Conservation (phyloP, 2,888 invertebrate genomes). For the Suillia variegata region DNA sequence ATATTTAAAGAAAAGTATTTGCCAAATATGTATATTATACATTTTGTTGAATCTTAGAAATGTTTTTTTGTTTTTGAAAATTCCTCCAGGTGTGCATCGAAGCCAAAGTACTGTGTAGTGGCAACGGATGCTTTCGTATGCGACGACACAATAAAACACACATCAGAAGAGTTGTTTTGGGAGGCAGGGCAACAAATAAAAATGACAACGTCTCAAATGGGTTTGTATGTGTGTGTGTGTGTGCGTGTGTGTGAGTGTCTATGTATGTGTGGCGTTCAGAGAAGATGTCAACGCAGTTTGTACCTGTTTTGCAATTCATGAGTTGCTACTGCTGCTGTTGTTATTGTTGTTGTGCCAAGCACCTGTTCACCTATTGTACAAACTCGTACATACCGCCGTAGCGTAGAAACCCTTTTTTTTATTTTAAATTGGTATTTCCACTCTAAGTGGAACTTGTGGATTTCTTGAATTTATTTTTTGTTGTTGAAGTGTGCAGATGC, state of each 20-base stretch:
- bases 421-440: constrained; percentile 1
- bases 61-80: too few species aligned
- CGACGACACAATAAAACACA: constrained; percentile 5
- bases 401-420: too few species aligned
- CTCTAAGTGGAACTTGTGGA: too few species aligned
- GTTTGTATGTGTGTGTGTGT: neutral
- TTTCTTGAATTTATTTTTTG: too few species aligned
- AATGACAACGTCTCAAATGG: constrained; percentile 7
- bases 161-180: neutral
- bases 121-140: neutral
- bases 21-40: too few species aligned
- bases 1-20: too few species aligned
- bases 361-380: neutral
- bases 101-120: too few species aligned
- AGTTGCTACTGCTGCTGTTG: neutral
- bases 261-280: neutral
- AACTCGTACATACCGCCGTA: too few species aligned
- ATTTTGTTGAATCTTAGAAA: too few species aligned
- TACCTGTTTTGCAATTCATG: constrained; percentile 3
- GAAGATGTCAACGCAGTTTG: neutral
- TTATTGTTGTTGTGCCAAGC: neutral
- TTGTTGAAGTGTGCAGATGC: too few species aligned
- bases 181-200: constrained; percentile 6
- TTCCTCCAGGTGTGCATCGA: too few species aligned
- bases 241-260: neutral